Evolutionary conservation across 37 sponge, comb jelly and placozoan species (phyloP).

Genomic region (Ephydatia muelleri): DNA sequence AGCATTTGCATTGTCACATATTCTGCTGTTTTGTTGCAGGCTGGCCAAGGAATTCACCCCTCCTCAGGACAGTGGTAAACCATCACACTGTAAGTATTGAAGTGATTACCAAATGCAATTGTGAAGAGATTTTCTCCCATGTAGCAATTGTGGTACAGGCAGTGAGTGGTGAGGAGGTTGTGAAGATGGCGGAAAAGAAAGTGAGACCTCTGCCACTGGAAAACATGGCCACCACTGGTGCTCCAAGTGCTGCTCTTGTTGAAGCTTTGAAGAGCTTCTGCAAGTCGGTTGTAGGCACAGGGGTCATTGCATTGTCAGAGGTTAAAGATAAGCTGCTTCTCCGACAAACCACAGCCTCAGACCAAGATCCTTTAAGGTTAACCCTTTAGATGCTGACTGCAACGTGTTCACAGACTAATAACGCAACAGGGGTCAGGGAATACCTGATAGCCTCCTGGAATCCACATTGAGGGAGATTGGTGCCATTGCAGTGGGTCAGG

Average conservation of each 20-base stretch:
- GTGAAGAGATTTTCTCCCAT: not conserved
- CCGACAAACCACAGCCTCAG: conserved; percentile 4
- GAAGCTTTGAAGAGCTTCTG: conserved; percentile 27
- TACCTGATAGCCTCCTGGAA: conserved; percentile 15
- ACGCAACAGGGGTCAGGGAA: not conserved
- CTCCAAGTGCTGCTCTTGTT: not conserved
- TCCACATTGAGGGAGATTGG: conserved; percentile 1
- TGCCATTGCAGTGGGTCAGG: conserved; percentile 35
- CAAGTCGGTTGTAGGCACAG: conserved; percentile 25
- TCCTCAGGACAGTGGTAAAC: not conserved
- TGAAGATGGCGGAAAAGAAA: not conserved
- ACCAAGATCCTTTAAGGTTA: conserved; percentile 9
- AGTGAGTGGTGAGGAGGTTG: not conserved
- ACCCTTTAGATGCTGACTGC: not conserved
- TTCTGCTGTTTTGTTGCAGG: not conserved
- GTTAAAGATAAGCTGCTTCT: conserved; percentile 42
- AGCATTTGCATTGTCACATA: not conserved
- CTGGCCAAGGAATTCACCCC: not conserved
- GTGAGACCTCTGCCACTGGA: not conserved
- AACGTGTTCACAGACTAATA: not conserved
- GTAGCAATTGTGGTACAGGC: not conserved
- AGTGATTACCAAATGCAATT: not conserved
- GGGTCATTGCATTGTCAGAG: conserved; percentile 43
- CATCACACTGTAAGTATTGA: not conserved
- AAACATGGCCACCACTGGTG: not conserved